Evolutionary conservation across 2,888 invertebrate genomes (phyloP).

Genomic region (Drosophila subquinaria): DNA sequence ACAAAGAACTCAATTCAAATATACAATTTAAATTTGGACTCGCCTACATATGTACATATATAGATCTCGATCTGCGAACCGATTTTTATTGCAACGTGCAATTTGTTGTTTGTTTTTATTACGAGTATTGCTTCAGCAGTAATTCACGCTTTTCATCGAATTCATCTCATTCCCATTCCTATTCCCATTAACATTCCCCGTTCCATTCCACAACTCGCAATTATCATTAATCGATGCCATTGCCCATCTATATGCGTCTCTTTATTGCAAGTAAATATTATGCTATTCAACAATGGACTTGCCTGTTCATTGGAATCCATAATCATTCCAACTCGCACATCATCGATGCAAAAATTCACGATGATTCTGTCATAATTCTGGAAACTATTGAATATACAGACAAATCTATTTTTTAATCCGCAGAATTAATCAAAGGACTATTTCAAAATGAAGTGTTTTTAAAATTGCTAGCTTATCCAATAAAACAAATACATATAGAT

Average conservation of each 20-base stretch:
- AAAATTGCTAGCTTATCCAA: not conserved
- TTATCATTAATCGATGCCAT: constrained; percentile 48
- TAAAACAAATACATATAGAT: too few relatives aligned
- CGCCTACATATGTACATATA: constrained; percentile 15
- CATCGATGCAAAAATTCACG: not conserved
- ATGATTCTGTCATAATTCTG: not conserved
- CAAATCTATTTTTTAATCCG: too few relatives aligned
- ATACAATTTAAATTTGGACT: constrained; percentile 64
- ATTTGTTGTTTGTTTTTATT: constrained; percentile 77
- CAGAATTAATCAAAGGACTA: too few relatives aligned
- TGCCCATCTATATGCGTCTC: constrained; percentile 2
- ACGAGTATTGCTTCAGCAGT: constrained; percentile 46
- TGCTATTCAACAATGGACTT: constrained; percentile 20
- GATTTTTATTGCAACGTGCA: constrained; percentile 71
- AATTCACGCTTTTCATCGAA: constrained; percentile 69
- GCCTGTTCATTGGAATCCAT: constrained; percentile 6
- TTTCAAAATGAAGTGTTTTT: not conserved
- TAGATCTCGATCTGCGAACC: constrained; percentile 54
- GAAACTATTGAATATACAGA: not conserved
- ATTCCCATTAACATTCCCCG: constrained; percentile 33
- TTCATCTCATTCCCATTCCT: constrained; percentile 49
- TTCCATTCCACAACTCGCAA: constrained; percentile 40
- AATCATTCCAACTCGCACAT: not conserved
- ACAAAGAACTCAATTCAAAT: constrained; percentile 51
- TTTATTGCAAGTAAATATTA: constrained; percentile 51